Percentiles rank a stretch among this genome's conserved stretches.
Evolutionary conservation across 2,888 invertebrate genomes (phyloP).

Genomic region (Xanthia icteritia): DNA sequence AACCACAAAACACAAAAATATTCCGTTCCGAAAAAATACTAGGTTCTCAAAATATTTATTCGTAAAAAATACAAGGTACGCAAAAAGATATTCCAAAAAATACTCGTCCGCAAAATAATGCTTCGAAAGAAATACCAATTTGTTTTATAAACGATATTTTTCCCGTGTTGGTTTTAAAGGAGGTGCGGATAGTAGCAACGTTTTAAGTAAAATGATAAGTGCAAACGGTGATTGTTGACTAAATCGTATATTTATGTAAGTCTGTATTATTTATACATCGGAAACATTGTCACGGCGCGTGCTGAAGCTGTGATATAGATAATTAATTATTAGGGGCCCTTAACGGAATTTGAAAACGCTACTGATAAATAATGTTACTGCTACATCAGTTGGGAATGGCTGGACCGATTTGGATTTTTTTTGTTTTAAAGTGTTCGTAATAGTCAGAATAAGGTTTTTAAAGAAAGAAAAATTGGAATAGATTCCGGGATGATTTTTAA

Average conservation of each 20-base stretch:
- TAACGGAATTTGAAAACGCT: slow-evolving; percentile 34
- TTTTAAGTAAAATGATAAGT: slow-evolving; percentile 60
- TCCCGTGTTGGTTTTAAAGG: background rate
- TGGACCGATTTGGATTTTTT: no score
- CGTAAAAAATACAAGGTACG: slow-evolving; percentile 2
- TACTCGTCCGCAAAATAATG: background rate
- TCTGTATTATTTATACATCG: slow-evolving; percentile 48
- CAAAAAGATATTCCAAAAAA: background rate
- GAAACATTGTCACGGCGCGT: slow-evolving; percentile 75
- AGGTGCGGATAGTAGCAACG: slow-evolving; percentile 41
- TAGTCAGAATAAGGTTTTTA: no score
- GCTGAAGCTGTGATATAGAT: slow-evolving; percentile 75
- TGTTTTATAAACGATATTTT: slow-evolving; percentile 2
- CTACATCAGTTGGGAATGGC: background rate
- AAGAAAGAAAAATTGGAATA: no score
- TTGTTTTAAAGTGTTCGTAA: no score
- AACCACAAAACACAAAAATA: slow-evolving; percentile 46
- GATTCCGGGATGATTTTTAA: no score
- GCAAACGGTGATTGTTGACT: slow-evolving; percentile 39
- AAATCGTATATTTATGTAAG: slow-evolving; percentile 56
- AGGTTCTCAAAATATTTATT: background rate
- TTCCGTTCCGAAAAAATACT: slow-evolving; percentile 16
- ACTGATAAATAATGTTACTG: background rate
- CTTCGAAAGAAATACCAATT: background rate
- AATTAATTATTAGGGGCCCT: slow-evolving; percentile 61